Conservation (phyloP, 2,888 invertebrate genomes). For the Dryomyza anilis region DNA sequence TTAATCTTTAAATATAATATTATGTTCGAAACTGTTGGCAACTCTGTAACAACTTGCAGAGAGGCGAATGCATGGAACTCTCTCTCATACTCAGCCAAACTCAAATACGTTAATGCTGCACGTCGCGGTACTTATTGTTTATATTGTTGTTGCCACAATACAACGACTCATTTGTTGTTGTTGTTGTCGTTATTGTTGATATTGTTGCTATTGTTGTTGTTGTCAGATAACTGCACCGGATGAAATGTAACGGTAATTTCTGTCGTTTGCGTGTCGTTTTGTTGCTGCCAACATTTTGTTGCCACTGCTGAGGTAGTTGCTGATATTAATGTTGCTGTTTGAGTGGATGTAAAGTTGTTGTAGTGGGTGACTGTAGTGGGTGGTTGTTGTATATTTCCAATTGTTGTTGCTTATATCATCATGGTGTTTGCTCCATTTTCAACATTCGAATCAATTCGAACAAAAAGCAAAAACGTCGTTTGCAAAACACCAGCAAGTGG, state of each 20-base stretch:
- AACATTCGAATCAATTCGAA: neutral
- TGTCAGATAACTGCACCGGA: slow-evolving; percentile 21
- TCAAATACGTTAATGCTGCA: no score
- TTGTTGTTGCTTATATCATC: slow-evolving; percentile 11
- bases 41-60: no score
- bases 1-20: no score
- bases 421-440: slow-evolving; percentile 34
- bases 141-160: neutral
- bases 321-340: slow-evolving; percentile 11
- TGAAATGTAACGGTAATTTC: slow-evolving; percentile 32
- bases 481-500: neutral
- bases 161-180: neutral
- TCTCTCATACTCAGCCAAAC: no score
- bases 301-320: slow-evolving; percentile 4
- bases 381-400: no score
- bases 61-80: no score
- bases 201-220: slow-evolving; percentile 11
- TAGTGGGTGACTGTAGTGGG: neutral
- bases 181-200: slow-evolving; percentile 6
- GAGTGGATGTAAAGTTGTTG: neutral
- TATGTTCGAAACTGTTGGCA: no score
- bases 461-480: neutral
- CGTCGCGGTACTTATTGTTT: slow-evolving; percentile 13
- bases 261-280: slow-evolving; percentile 26
- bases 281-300: slow-evolving; percentile 12